phyloP scores from a whole-genome alignment of 2,888 invertebrate species.

The Drosophila mimetica region DNA sequence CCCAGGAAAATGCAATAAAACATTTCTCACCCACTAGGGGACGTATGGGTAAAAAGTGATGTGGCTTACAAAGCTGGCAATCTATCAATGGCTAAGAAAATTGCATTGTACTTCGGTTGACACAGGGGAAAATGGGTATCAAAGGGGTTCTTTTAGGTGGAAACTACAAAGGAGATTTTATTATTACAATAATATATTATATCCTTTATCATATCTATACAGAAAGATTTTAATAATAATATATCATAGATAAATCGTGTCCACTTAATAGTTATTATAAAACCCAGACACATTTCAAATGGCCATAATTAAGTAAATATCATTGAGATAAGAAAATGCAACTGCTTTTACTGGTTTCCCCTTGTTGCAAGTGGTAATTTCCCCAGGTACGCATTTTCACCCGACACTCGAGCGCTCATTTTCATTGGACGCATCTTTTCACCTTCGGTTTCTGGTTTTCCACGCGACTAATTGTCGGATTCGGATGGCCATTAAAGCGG shows the following conservation, averaged over 20 bases:
- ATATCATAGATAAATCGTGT: too few species aligned
- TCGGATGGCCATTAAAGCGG: slow-evolving; percentile 42
- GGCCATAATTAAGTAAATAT: neutral
- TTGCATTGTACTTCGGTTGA: neutral
- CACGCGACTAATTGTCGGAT: slow-evolving; percentile 36
- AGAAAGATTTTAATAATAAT: too few species aligned
- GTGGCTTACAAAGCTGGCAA: slow-evolving; percentile 5
- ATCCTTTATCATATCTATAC: too few species aligned
- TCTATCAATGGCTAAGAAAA: slow-evolving; percentile 23
- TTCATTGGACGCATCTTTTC: slow-evolving; percentile 42
- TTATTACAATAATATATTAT: too few species aligned
- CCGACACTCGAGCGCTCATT: slow-evolving; percentile 13
- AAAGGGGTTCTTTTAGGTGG: neutral
- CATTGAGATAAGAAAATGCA: slow-evolving; percentile 6
- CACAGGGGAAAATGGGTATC: neutral
- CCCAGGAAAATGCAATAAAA: slow-evolving; percentile 32
- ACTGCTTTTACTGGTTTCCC: neutral
- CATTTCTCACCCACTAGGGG: slow-evolving; percentile 10
- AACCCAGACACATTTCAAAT: too few species aligned
- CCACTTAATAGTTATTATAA: too few species aligned
- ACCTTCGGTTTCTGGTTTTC: slow-evolving; percentile 48
- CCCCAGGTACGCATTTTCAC: slow-evolving; percentile 26
- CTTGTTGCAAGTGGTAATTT: slow-evolving; percentile 5
- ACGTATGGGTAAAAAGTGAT: slow-evolving; percentile 5
- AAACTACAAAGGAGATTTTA: neutral